Base-by-base conservation (phyloP, 1,140 invertebrate genomes). In the Drosophila lacertosa region DNA sequence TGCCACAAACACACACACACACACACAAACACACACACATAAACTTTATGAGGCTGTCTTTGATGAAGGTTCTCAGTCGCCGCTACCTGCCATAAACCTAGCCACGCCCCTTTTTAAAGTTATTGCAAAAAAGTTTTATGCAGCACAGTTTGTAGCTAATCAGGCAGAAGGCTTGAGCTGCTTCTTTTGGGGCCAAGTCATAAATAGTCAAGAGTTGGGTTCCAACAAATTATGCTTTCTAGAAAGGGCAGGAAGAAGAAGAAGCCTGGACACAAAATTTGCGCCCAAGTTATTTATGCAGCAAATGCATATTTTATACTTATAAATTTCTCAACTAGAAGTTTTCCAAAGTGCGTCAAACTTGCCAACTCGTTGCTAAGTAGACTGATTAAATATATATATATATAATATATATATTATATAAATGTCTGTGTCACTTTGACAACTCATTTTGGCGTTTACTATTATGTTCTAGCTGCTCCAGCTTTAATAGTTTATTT, bases 1-100 rank as follows among this genome's bases (percentile, higher is more conserved):
- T 65, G 60, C 51, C 67, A 70, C 45, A 70, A 51, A 64, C 65
- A 70, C 18, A 64, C 24, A 26, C 45, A 70, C 65, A 64, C 57
- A 70, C 15, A 65, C 67, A 70, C 45, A 70, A 51, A 64, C 65
- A 70, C 18, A 64, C 24, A 26, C 45, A 70, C 65, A 64, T 57
- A 70, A n/a, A n/a, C n/a, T n/a, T n/a, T 11, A 65, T 29, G 51
- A 54, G 35, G 24, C 63, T 66, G 64, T 67, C 47, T 57, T 57
- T 57, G 67, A 55, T 29, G 44, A 55, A 57, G 67, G 50, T 65
- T 57, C 24, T 32, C 24, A 50, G 15, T 13, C 45, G 24, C n/a
- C 7, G 16, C 35, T n/a, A 57, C 54, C 37, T 57, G 39, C 54
- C 42, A 39, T 7, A 2, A 7, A 29, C 26, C 26, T 7, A 0